A percentile compares a stretch with the other conserved stretches of the same genome.
Conservation (phyloP, 2,797 vertebrate species). For the Trachurus trachurus region DNA sequence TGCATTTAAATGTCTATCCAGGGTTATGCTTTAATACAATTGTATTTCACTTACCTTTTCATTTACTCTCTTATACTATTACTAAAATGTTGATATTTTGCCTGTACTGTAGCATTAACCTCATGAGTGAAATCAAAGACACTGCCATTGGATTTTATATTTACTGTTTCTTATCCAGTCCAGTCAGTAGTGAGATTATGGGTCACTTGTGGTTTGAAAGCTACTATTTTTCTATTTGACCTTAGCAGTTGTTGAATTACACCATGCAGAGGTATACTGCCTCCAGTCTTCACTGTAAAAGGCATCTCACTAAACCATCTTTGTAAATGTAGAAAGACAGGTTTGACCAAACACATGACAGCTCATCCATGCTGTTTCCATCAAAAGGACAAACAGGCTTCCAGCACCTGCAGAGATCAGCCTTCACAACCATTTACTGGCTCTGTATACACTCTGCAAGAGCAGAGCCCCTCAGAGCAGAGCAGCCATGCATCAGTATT, state of each 20-base stretch:
- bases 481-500: constrained; percentile 71
- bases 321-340: constrained; percentile 30
- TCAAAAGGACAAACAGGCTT: constrained; percentile 35
- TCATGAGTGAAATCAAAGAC: not conserved
- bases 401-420: constrained; percentile 56
- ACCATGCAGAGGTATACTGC: not conserved
- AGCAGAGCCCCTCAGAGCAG: constrained; percentile 45
- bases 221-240: too few species aligned
- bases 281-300: not conserved
- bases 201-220: not conserved
- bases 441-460: constrained; percentile 27
- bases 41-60: too few species aligned
- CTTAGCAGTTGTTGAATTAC: not conserved
- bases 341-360: constrained; percentile 50
- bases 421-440: constrained; percentile 44
- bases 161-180: not conserved
- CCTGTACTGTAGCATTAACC: too few species aligned
- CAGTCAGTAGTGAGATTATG: not conserved
- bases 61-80: too few species aligned
- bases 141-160: too few species aligned
- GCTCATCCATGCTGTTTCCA: constrained; percentile 34
- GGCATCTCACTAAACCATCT: constrained; percentile 6
- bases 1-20: too few species aligned
- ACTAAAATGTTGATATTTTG: too few species aligned
- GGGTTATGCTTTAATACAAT: too few species aligned